Conservation (phyloP, 2,888 invertebrate species). For the Pollenia griseotomentosa region DNA sequence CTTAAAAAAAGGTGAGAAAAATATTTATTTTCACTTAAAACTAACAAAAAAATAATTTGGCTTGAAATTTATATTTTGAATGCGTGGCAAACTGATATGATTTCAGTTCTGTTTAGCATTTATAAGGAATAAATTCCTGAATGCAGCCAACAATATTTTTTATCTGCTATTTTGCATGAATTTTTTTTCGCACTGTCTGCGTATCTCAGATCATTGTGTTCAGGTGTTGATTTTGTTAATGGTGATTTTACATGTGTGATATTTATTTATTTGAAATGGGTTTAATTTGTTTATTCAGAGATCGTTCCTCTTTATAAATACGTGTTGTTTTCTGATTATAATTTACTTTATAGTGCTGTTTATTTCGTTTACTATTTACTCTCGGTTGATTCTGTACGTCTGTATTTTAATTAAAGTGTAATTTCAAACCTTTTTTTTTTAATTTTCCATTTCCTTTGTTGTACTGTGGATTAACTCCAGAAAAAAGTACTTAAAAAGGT, state of each 20-base stretch:
- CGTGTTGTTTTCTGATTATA: conserved; percentile 8
- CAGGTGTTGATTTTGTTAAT: conserved; percentile 67
- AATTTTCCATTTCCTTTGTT: background rate
- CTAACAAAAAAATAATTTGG: conserved; percentile 17
- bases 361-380: background rate
- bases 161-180: conserved; percentile 26
- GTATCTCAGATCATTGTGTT: conserved; percentile 45
- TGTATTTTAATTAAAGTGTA: background rate
- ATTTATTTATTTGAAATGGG: conserved; percentile 47
- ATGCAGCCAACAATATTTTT: conserved; percentile 2
- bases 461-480: too few species aligned
- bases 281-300: conserved; percentile 25
- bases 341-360: conserved; percentile 5
- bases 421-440: background rate
- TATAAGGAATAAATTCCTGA: background rate
- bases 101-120: conserved; percentile 22
- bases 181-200: conserved; percentile 9
- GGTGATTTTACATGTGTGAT: conserved; percentile 56
- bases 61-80: conserved; percentile 68
- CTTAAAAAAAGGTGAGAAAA: conserved; percentile 61
- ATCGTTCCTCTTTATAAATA: conserved; percentile 37
- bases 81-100: conserved; percentile 69
- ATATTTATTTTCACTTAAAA: conserved; percentile 57
- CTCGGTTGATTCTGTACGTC: background rate
- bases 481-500: too few species aligned